A percentile compares a stretch with the other conserved stretches of the same genome.
phyloP scores from a whole-genome alignment of 2,888 invertebrate species.

The Rhagophthalmus giganteus region DNA sequence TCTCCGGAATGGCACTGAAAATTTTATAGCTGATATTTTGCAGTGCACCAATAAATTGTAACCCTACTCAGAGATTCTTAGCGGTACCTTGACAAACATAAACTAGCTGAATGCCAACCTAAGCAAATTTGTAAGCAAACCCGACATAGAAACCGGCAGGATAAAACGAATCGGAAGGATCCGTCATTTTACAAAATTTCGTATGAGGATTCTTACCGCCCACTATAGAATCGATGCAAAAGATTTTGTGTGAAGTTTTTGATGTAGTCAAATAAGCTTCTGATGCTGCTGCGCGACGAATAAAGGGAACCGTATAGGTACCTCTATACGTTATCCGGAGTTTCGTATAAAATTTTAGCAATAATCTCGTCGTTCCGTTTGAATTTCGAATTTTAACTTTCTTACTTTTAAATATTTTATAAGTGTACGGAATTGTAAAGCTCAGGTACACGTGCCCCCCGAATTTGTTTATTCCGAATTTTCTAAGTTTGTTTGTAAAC shows the following conservation, averaged over 20 bases:
- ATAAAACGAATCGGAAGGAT: constrained; percentile 20
- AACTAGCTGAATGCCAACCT: constrained; percentile 19
- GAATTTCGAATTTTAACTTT: no score
- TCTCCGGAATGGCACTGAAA: no score
- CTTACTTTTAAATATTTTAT: no score
- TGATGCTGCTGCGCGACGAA: background rate
- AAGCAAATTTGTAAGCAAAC: constrained; percentile 25
- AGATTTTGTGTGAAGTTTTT: constrained; percentile 7
- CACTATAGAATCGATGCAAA: constrained; percentile 12
- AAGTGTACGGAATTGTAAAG: no score
- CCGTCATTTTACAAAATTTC: constrained; percentile 18
- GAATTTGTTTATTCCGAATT: no score
- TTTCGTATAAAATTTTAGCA: no score
- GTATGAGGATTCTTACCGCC: constrained; percentile 9
- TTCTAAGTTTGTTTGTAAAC: no score
- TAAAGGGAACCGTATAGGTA: background rate
- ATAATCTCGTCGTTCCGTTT: no score
- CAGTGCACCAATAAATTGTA: constrained; percentile 2
- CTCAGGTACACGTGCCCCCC: no score
- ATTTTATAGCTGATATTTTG: background rate
- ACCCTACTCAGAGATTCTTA: constrained; percentile 10
- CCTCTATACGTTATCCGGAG: no score
- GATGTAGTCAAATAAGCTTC: constrained; percentile 9
- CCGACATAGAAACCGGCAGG: constrained; percentile 7
- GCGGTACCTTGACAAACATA: constrained; percentile 18